Evolutionary conservation across 2,888 invertebrate species (phyloP), one percentile per base, ranked within the genome.

Genomic region (Adineta ricciae): DNA sequence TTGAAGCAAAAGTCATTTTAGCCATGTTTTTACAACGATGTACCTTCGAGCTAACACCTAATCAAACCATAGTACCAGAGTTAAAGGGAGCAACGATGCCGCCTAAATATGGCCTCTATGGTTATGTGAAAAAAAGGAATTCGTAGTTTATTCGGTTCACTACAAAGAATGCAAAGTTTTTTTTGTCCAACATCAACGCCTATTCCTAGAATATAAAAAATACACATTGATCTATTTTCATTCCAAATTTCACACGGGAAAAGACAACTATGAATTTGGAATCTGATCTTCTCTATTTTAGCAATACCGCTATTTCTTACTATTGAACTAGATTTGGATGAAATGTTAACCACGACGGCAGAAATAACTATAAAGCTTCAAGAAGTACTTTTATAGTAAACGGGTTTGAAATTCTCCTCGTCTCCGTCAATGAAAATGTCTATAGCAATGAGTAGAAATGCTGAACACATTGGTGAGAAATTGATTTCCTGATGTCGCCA

Each of bases 291-390:
- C 88, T 46, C 11, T 46, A 46, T 46, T 8, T 46, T 46, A 8
- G 46, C 11, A 46, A 46, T 46, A 8, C 46, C 11, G 11, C 11
- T 11, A 46, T 11, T 8, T 46, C 46, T 46, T 46, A 46, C 97
- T 97, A 97, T 87, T 94, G 94, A 11, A 97, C 91, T 4, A 96
- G 94, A 89, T 95, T 95, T 87, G 93, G 93, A 87, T 96, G 93
- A 89, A 95, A 97, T 93, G 96, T 94, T 0, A 96, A 95, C 96
- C 96, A 97, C 24, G 96, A 96, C 38, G 96, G 96, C 88, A 97
- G 93, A 0, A 96, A 95, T 82, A 96, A 90, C 94, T 94, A 88
- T 7, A 89, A 88, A n/a, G n/a, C n/a, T n/a, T n/a, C n/a, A n/a
- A n/a, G n/a, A n/a, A n/a, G n/a, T n/a, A n/a, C n/a, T n/a, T n/a